Conservation (phyloP, 1,140 invertebrate genomes). For the Macrobrachium rosenbergii region DNA sequence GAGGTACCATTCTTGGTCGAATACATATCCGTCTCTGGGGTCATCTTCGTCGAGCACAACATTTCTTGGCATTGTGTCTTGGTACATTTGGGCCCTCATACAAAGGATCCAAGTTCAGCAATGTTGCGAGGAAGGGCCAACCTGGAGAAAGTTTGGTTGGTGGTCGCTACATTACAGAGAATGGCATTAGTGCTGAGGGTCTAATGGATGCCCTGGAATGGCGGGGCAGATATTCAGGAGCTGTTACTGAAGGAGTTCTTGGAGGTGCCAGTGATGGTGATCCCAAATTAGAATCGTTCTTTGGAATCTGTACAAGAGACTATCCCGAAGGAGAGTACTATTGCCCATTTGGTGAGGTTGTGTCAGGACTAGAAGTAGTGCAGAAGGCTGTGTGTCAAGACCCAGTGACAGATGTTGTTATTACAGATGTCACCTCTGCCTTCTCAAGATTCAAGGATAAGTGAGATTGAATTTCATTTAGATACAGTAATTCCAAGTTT, state of each 20-base stretch:
- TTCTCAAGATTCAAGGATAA: too few relatives aligned
- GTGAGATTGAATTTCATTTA: too few relatives aligned
- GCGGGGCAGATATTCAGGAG: not conserved
- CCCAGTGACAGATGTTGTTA: not conserved
- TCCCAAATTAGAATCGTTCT: not conserved
- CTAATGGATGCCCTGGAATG: constrained; percentile 7
- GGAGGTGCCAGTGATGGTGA: constrained; percentile 12
- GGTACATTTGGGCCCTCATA: constrained; percentile 14
- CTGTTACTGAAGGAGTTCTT: constrained; percentile 8
- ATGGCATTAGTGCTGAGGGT: not conserved
- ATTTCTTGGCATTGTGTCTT: constrained; percentile 5
- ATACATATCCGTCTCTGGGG: constrained; percentile 14
- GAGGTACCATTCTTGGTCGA: not conserved
- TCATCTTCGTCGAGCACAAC: constrained; percentile 6
- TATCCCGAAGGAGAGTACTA: constrained; percentile 13
- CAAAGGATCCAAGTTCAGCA: constrained; percentile 4
- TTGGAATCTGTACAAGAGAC: constrained; percentile 5
- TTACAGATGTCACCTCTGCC: not conserved
- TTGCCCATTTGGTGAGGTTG: constrained; percentile 10
- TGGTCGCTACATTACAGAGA: not conserved
- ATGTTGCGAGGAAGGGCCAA: constrained; percentile 10
- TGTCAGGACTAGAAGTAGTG: constrained; percentile 4
- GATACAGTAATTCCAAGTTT: too few relatives aligned
- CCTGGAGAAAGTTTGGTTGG: constrained; percentile 3
- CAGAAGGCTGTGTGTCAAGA: not conserved